Conservation (phyloP, 2,888 invertebrate species). For the Augochlorella aurata region DNA sequence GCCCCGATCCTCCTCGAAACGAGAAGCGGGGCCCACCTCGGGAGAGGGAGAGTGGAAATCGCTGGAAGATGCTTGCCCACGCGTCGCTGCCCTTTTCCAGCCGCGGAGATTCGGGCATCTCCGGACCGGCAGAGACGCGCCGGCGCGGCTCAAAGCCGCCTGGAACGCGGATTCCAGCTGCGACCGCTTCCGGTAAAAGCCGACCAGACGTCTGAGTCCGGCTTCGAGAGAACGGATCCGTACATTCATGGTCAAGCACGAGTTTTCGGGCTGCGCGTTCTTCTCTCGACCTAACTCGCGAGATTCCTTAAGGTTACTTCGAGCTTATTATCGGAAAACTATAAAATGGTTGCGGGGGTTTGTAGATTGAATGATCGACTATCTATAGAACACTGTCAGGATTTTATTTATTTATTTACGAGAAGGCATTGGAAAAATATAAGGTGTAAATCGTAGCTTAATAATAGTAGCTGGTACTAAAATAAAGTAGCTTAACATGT, state of each 20-base stretch:
- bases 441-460: no score
- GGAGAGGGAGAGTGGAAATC: conserved; percentile 32
- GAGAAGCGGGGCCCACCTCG: not conserved
- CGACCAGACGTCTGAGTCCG: not conserved
- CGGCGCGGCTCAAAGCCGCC: conserved; percentile 45
- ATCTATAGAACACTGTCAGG: not conserved
- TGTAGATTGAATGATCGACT: not conserved
- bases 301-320: not conserved
- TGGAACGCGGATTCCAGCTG: conserved; percentile 17
- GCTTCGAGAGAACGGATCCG: not conserved
- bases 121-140: conserved; percentile 19
- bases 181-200: conserved; percentile 34
- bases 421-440: no score
- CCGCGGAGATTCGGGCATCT: conserved; percentile 12
- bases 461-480: no score
- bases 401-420: no score
- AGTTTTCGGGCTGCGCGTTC: not conserved
- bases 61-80: conserved; percentile 47
- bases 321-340: not conserved
- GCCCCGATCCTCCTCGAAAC: not conserved
- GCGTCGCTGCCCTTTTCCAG: conserved; percentile 42
- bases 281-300: not conserved
- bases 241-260: not conserved
- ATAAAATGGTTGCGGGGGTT: no score
- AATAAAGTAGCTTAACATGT: no score